Base-by-base conservation (phyloP, 2,113 vertebrate genomes). In the Corythaeola cristata region DNA sequence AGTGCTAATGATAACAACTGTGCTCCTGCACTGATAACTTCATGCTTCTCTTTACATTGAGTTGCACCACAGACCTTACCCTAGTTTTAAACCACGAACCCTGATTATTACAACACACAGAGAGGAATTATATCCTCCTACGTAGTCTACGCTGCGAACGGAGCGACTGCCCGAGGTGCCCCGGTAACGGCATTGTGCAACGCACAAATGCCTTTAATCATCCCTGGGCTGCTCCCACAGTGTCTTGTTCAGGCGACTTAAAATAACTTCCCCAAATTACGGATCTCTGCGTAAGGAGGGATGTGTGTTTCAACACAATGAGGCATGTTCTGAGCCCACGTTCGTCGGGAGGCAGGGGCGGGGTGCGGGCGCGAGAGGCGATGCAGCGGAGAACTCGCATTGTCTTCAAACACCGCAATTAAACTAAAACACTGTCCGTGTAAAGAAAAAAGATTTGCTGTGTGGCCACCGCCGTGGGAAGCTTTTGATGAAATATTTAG, bases 401-500 rank as follows among this genome's bases (percentile, higher is more conserved):
- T 77, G 76, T 75, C 89, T 95, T 90, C 72, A 94, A 90, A 63
- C 55, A 35, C 19, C 15, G 14, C 84, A 86, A 69, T 94, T 96
- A 86, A 76, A 60, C 62, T 62, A 55, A 91, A 95, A 75, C 64
- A 3, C 19, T 58, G 58, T 79, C 72, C 41, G 78, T 67, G 71
- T 53, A 88, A 95, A 90, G 77, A 83, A 88, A 88, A 93, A 62
- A 85, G 59, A 91, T 91, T 69, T 91, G 47, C 63, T 59, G 37
- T 55, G 69, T 55, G n/a, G 72, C 85, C 37, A 21, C 68, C 90
- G 73, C 53, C 35, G 21, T 20, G 68, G 78, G 74, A 95, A 86
- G 83, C 44, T 90, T 92, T 86, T 78, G 76, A 95, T 97, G 77
- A 97, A 97, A 95, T 78, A 97, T 92, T 96, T 89, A 97, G 85